Base-by-base conservation (phyloP, 2,113 vertebrate species). In the Amazona guildingii region DNA sequence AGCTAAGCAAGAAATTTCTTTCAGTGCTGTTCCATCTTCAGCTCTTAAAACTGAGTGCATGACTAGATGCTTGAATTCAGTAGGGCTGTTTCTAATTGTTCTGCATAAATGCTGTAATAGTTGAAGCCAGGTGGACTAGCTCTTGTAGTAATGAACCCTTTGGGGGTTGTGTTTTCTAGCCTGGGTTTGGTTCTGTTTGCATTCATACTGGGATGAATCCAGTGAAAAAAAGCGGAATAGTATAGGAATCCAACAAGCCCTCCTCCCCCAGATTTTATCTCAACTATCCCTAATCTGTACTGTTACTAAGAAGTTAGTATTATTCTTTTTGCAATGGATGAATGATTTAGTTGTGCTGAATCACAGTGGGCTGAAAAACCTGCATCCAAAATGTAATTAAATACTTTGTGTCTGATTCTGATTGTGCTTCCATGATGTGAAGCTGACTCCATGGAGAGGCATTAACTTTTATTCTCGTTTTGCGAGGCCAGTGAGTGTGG, bases 371-470 rank as follows among this genome's bases (percentile, higher is more conserved):
- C 84, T 92, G 84, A 83, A 96, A 93, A 94, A 94, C 76, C 64
- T 49, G 64, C 24, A 6, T 84, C 46, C 52, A 48, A 94, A 75
- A 57, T 72, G 70, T 68, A 80, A 86, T 93, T 70, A 88, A 95
- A 41, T 90, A 93, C 92, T 93, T 92, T 91, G 17, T 77, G 43
- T 87, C 59, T 89, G 70, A 83, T 92, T 82, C 54, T 92, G 90
- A 51, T 67, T 52, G 55, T 86, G 59, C 61, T 74, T 88, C 12
- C 3, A 9, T 27, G 55, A 91, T 88, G 35, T 81, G 46, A 55
- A 43, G 93, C 48, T 94, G 83, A 35, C 46, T 95, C 61, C 68
- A 7, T 17, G 43, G 85, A 90, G 61, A 59, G 90, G 31, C 3
- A 0, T 80, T 64, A 54, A 64, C 44, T 92, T 76, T 91, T 72